Evolutionary conservation across 2,113 vertebrate species (phyloP), one percentile per base, ranked within the genome.

Genomic region (Baryphthengus martii): DNA sequence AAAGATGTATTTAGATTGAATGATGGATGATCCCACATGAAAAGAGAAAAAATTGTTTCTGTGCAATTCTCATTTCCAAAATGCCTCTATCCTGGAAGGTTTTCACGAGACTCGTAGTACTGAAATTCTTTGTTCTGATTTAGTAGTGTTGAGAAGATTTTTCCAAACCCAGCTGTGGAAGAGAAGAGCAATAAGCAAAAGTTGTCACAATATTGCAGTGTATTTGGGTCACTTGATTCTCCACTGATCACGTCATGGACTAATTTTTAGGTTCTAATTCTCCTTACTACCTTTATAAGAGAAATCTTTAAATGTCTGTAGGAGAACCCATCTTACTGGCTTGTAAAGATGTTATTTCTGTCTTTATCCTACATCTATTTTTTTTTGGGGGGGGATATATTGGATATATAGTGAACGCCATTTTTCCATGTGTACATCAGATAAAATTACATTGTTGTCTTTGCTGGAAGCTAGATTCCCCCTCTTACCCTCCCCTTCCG

Each of bases 401-500:
- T 90, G 63, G 72, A 39, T 88, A 33, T 88, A 70, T 79, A 61
- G 84, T 29, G 20, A 89, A 85, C 44, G 88, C 35, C 39, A 14
- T 79, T 90, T 89, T 90, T 76, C 88, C 56, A 66, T 74, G 77
- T 71, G 52, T 90, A 92, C 80, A 87, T 93, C 68, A 86, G 79
- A 75, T 92, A 90, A 97, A 93, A 93, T 95, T 93, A 77, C 49
- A 61, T 39, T 94, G 85, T 81, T 94, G 73, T 92, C 76, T 89
- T 95, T 95, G 93, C 95, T 95, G 80, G 83, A 89, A 95, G 90
- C 94, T 21, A 93, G 80, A 92, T 95, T 95, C 44, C 39, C 52
- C 44, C 44, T 92, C n/a, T 80, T 92, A 45, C 75, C 85, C 49
- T 94, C 90, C 72, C 85, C 72, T 62, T 62, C 63, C 0, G 0